These are phyloP conservation scores for Zelostemma sp. DNA, from an alignment of 1,140 invertebrate species.

Conservation along the genomic window DNA sequence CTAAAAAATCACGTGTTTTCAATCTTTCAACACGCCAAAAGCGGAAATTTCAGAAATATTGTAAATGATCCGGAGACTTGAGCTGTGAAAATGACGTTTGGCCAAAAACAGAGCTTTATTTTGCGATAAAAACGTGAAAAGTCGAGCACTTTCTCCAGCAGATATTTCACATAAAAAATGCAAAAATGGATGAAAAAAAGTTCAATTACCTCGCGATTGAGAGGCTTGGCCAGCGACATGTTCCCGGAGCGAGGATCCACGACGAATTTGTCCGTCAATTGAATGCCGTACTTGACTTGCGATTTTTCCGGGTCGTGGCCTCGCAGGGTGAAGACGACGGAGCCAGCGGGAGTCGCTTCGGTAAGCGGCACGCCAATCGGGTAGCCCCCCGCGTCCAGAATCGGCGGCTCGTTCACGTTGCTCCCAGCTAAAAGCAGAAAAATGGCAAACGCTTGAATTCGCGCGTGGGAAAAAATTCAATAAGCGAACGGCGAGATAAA, in stretches of 20 bases:
- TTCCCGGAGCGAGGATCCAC: constrained; percentile 83
- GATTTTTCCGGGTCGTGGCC: constrained; percentile 85
- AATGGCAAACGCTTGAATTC: constrained; percentile 11
- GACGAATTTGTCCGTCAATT: constrained; percentile 83
- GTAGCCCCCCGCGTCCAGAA: constrained; percentile 60
- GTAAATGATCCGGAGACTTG: too few relatives aligned
- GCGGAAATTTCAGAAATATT: too few relatives aligned
- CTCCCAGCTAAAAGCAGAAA: constrained; percentile 60
- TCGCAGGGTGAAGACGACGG: constrained; percentile 80
- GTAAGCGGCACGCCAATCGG: constrained; percentile 74
- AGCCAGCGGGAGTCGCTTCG: constrained; percentile 83
- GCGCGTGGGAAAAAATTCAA: neutral
- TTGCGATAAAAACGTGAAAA: too few relatives aligned
- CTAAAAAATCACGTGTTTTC: too few relatives aligned
- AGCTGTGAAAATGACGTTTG: too few relatives aligned
- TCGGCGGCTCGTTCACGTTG: constrained; percentile 68
- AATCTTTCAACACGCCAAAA: too few relatives aligned
- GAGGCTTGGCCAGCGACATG: constrained; percentile 80
- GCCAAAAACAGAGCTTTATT: too few relatives aligned
- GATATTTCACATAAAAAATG: too few relatives aligned
- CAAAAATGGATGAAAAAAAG: too few relatives aligned
- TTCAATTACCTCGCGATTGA: constrained; percentile 83
- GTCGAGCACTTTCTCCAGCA: too few relatives aligned
- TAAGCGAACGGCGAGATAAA: neutral
- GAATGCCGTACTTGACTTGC: constrained; percentile 79